Conservation (phyloP, 2,113 vertebrate genomes). For the Lophochroa leadbeateri region DNA sequence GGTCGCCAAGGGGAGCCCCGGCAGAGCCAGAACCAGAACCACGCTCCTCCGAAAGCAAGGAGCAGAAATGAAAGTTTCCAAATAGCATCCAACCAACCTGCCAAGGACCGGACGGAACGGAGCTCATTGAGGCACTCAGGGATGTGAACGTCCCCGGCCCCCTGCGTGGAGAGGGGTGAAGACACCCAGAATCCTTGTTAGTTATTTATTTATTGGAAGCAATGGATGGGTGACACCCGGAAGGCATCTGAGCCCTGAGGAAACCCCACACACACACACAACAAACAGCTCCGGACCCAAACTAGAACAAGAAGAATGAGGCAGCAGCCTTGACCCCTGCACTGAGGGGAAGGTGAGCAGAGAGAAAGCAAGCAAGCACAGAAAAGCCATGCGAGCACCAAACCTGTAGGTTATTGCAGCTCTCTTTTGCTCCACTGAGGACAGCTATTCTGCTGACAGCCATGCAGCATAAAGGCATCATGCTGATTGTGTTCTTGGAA, state of each 20-base stretch:
- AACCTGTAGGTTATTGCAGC: conserved; percentile 42
- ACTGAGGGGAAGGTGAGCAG: conserved; percentile 56
- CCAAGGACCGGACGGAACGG: not conserved
- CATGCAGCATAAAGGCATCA: conserved; percentile 66
- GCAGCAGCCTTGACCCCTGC: not conserved
- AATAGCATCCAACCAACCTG: not conserved
- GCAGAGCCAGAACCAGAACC: not conserved
- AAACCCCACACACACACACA: not conserved
- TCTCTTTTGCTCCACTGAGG: conserved; percentile 26
- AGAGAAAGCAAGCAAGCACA: conserved; percentile 22
- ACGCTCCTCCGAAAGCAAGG: not conserved
- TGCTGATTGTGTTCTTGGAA: conserved; percentile 70
- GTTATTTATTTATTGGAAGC: conserved; percentile 47
- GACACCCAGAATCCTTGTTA: not conserved
- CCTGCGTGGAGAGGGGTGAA: not conserved
- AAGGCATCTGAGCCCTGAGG: conserved; percentile 14
- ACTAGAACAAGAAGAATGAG: conserved; percentile 23
- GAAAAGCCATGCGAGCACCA: conserved; percentile 34
- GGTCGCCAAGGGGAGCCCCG: not conserved
- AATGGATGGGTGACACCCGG: conserved; percentile 43
- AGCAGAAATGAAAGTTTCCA: conserved; percentile 39
- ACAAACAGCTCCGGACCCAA: not conserved
- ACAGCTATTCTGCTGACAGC: conserved; percentile 51
- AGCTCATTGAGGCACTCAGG: not conserved
- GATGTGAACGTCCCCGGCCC: conserved; percentile 17